Base-by-base conservation (phyloP, 2,797 vertebrate genomes). In the Peromyscus nudipes region DNA sequence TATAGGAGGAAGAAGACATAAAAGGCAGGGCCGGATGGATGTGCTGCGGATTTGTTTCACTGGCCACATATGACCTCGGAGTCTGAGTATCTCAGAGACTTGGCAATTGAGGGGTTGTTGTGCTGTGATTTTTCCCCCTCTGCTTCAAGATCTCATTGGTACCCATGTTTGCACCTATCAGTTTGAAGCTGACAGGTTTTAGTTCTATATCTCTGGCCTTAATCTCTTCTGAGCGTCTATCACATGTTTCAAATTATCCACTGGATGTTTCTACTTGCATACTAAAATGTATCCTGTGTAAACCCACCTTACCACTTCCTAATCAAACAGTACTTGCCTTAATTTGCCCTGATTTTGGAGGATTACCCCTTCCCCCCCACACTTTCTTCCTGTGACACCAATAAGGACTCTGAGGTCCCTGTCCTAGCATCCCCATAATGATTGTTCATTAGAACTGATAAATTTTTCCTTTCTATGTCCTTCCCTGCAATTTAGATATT, bases 191-290 rank as follows among this genome's bases (percentile, higher is more conserved):
- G n/a, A 64, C 40, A 60, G 52, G 73, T 92, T 93, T 73, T 17
- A 29, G 34, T 40, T 88, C 25, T 40, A 0, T 91, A n/a, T 88
- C 84, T 95, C 83, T 83, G 57, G 52, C 31, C 49, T 96, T 10
- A 0, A 90, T 83, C 84, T 80, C 55, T 91, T 90, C 62, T 91
- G 40, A 87, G 21, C 71, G 19, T 82, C 91, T 87, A 34, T 81
- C 49, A 71, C 11, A 73, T 64, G 60, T 76, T 96, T 93, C 43
- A 94, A 96, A 90, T 95, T 79, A 83, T 27, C 91, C 19, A 76
- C 34, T 82, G 86, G 29, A 46, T 94, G 34, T 83, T 93, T 93
- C 60, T 49, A 46, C 16, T 89, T 75, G 77, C 37, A 85, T 46
- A 62, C 14, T 91, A 64, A 91, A 92, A 79, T 92, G 49, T 40